A percentile compares a stretch with the other conserved stretches of the same genome.
Evolutionary conservation across 2,888 invertebrate species (phyloP).

Genomic region (Drosophila longiperda): DNA sequence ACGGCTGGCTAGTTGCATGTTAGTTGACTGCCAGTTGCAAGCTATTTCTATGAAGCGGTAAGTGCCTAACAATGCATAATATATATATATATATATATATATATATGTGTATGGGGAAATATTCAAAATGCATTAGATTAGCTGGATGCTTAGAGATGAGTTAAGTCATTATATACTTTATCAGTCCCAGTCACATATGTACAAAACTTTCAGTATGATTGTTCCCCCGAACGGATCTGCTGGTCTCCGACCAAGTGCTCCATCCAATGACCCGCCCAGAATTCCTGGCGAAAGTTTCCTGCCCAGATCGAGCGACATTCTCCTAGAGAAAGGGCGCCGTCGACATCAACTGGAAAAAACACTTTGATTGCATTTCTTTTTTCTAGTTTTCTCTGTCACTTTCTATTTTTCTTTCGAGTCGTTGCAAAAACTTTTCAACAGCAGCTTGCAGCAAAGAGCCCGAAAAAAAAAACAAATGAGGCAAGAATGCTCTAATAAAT

Average conservation of each 20-base stretch:
- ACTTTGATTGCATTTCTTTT: slow-evolving; percentile 69
- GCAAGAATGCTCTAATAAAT: slow-evolving; percentile 7
- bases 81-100: not conserved
- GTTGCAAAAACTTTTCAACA: slow-evolving; percentile 50
- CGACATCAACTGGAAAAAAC: slow-evolving; percentile 45
- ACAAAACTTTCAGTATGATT: not conserved
- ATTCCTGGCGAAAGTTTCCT: slow-evolving; percentile 58
- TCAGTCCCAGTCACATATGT: not conserved
- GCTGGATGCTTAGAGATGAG: not conserved
- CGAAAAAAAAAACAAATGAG: slow-evolving; percentile 21
- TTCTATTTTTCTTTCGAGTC: slow-evolving; percentile 59
- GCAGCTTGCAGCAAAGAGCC: slow-evolving; percentile 13
- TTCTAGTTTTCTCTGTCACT: slow-evolving; percentile 60
- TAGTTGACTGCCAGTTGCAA: slow-evolving; percentile 16
- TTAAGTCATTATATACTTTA: not conserved
- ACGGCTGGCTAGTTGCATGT: slow-evolving; percentile 21
- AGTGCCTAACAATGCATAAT: slow-evolving; percentile 42
- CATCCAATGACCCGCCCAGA: slow-evolving; percentile 36
- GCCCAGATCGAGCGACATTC: slow-evolving; percentile 62
- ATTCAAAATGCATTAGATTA: slow-evolving; percentile 5
- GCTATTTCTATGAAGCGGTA: slow-evolving; percentile 32
- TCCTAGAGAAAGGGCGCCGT: slow-evolving; percentile 69
- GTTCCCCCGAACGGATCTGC: not conserved
- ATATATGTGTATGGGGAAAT: slow-evolving; percentile 6
- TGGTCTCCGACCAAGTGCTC: not conserved